Evolutionary conservation across 1,140 invertebrate genomes (phyloP).

Genomic region (Drosophila pseudoobscura): DNA sequence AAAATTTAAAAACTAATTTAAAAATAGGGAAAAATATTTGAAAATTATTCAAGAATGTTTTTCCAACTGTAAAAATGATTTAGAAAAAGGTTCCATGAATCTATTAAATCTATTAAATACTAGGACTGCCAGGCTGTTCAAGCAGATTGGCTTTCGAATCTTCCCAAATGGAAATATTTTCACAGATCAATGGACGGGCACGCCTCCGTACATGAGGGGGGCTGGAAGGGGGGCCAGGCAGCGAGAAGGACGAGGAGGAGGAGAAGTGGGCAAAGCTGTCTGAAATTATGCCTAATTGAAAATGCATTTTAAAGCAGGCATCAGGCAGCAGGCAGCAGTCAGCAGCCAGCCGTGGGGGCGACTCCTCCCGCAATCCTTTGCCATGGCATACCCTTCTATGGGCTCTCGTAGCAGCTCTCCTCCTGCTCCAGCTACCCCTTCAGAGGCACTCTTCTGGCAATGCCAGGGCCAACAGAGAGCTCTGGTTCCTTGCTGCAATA

Average conservation of each 20-base stretch:
- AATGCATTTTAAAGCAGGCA: conserved; percentile 74
- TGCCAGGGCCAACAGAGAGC: conserved; percentile 64
- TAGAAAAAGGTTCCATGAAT: too few species aligned
- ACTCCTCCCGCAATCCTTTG: neutral
- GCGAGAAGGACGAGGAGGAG: neutral
- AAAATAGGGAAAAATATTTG: too few species aligned
- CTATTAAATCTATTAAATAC: too few species aligned
- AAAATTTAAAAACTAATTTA: too few species aligned
- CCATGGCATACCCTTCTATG: too few species aligned
- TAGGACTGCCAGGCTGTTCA: too few species aligned
- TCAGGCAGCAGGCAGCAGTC: too few species aligned
- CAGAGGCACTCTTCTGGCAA: conserved; percentile 31
- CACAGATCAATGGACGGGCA: conserved; percentile 33
- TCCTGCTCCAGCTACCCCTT: conserved; percentile 6
- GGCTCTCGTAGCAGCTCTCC: neutral
- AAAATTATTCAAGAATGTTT: too few species aligned
- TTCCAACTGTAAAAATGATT: too few species aligned
- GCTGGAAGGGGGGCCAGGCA: neutral
- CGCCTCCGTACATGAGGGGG: too few species aligned
- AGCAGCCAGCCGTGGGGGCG: conserved; percentile 29
- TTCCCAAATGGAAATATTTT: conserved; percentile 35
- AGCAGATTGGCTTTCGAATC: too few species aligned
- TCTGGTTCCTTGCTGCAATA: conserved; percentile 40
- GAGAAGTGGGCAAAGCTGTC: conserved; percentile 29
- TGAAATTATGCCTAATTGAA: conserved; percentile 75